Percentiles rank a stretch among this genome's conserved stretches.
Evolutionary conservation across 2,888 invertebrate species (phyloP).

Genomic region (Entomobrya proxima): DNA sequence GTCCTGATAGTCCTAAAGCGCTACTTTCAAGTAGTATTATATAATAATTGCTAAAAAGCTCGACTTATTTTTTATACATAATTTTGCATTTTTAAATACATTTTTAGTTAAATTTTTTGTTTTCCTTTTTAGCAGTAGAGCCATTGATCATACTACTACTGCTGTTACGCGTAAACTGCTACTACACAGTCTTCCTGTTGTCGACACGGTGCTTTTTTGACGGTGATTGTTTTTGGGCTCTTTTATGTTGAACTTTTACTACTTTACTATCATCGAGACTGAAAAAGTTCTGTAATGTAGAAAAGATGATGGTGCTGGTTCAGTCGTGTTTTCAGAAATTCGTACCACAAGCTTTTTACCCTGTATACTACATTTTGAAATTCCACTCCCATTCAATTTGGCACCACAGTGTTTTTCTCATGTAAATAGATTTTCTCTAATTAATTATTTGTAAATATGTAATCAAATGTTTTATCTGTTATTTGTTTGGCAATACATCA

Average conservation of each 20-base stretch:
- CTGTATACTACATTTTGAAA: conserved; percentile 22
- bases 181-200: conserved; percentile 61
- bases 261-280: not conserved
- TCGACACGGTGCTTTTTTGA: conserved; percentile 63
- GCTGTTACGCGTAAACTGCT: conserved; percentile 51
- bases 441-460: not conserved
- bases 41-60: not conserved
- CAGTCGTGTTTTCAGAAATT: conserved; percentile 12
- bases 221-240: conserved; percentile 61
- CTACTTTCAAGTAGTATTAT: conserved; percentile 2
- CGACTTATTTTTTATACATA: conserved; percentile 6
- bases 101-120: conserved; percentile 35
- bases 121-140: conserved; percentile 62
- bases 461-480: not conserved
- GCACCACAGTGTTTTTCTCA: conserved; percentile 7
- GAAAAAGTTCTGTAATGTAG: conserved; percentile 24
- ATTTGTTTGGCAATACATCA: not conserved
- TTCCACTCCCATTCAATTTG: not conserved
- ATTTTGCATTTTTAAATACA: not conserved
- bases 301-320: conserved; percentile 11
- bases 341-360: conserved; percentile 20
- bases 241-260: conserved; percentile 38
- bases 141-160: conserved; percentile 60
- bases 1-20: not conserved
- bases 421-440: conserved; percentile 4